Conservation (phyloP, 2,888 invertebrate genomes). For the Campoplex nolae region DNA sequence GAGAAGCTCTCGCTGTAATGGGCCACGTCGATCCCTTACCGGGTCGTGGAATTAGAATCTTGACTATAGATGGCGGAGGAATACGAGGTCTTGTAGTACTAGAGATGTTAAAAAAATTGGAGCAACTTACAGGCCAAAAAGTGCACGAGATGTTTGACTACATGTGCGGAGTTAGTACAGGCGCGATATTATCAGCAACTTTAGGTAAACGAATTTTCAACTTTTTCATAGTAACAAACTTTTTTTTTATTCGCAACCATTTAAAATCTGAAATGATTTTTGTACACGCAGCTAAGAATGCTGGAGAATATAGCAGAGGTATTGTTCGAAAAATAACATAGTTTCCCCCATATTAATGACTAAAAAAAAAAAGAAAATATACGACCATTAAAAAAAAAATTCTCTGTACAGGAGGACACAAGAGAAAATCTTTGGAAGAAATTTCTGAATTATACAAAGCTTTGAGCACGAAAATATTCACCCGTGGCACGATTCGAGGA, state of each 20-base stretch:
- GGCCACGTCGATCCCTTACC: conserved; percentile 90
- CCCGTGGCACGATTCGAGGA: conserved; percentile 88
- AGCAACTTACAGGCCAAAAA: conserved; percentile 88
- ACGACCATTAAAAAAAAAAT: conserved; percentile 9
- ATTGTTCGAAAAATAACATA: not conserved
- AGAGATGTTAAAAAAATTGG: conserved; percentile 92
- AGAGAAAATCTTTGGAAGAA: conserved; percentile 87
- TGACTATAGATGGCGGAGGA: conserved; percentile 96
- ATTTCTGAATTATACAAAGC: conserved; percentile 87
- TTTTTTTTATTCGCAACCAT: not conserved
- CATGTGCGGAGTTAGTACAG: conserved; percentile 93
- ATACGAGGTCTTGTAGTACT: conserved; percentile 94
- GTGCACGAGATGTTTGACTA: conserved; percentile 94
- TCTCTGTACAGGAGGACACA: conserved; percentile 85
- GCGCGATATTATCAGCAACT: conserved; percentile 92
- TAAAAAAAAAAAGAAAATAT: not conserved
- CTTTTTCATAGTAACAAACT: not conserved
- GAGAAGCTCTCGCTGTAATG: conserved; percentile 89
- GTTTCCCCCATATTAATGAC: not conserved
- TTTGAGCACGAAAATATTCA: conserved; percentile 88
- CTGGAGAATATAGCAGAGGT: conserved; percentile 65
- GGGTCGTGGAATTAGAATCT: conserved; percentile 91
- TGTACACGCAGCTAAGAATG: conserved; percentile 73
- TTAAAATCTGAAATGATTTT: conserved; percentile 29
- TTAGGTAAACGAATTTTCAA: conserved; percentile 85